Evolutionary conservation across 2,797 vertebrate species (phyloP).

Genomic region (Hydrophis major): DNA sequence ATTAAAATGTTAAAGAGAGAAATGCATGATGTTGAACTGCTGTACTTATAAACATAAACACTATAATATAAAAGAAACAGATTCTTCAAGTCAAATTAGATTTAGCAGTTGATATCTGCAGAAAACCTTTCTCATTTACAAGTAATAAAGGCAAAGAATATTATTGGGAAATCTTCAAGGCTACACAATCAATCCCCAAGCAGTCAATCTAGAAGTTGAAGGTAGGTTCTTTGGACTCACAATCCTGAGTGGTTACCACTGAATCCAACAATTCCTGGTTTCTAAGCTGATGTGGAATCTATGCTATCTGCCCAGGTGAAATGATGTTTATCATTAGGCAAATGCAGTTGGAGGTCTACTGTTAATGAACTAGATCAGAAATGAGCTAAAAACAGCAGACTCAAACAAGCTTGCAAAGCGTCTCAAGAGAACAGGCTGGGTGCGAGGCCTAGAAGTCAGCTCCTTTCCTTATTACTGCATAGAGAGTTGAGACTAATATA

Average conservation of each 20-base stretch:
- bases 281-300: neutral
- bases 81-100: neutral
- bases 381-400: constrained; percentile 5
- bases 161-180: neutral
- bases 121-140: neutral
- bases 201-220: neutral
- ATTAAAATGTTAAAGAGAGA: neutral
- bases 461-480: neutral
- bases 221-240: neutral
- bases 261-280: neutral
- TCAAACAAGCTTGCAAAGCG: neutral
- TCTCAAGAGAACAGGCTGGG: neutral
- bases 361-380: neutral
- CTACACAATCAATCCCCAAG: neutral
- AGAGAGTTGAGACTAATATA: neutral
- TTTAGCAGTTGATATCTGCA: neutral
- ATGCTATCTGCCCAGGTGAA: neutral
- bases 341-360: neutral
- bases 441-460: neutral
- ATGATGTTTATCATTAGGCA: neutral
- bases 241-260: neutral
- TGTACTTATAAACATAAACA: neutral
- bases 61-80: neutral
- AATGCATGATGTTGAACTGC: neutral
- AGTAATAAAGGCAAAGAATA: neutral